Percentiles rank a stretch among this genome's conserved stretches.
These are phyloP conservation scores for Procavia capensis DNA, from an alignment of 2,113 vertebrate genomes.

Conservation along the genomic window DNA sequence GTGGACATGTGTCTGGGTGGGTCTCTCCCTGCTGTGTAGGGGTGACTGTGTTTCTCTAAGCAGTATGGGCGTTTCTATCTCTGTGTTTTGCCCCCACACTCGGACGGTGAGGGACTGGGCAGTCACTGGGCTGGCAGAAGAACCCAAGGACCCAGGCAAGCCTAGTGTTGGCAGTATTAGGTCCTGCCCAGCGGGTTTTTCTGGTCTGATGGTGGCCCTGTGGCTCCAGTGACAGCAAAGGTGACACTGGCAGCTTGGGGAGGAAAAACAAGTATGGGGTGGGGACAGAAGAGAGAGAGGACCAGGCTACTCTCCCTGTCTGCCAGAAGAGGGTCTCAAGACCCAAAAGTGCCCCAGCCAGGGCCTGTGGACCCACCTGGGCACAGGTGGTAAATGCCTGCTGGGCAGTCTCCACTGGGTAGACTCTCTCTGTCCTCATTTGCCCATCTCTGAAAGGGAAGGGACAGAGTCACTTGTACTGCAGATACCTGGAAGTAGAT, in stretches of 20 bases:
- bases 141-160: neutral
- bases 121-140: neutral
- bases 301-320: neutral
- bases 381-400: neutral
- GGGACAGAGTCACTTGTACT: fast-evolving
- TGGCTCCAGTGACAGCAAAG: neutral
- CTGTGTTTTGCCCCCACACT: neutral
- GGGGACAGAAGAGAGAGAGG: neutral
- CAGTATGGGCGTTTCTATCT: neutral
- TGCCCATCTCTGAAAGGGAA: neutral
- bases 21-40: neutral
- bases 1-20: neutral
- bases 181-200: conserved; percentile 69
- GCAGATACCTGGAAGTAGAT: neutral
- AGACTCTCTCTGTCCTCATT: neutral
- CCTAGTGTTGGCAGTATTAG: neutral
- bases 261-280: neutral
- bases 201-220: conserved; percentile 14
- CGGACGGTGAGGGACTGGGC: neutral
- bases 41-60: neutral
- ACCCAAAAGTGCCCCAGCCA: neutral
- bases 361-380: neutral
- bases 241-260: neutral
- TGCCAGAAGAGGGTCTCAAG: neutral
- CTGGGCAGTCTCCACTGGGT: too few species aligned